Evolutionary conservation across 1,140 invertebrate genomes (phyloP).

Genomic region (Branchinecta lindahli): DNA sequence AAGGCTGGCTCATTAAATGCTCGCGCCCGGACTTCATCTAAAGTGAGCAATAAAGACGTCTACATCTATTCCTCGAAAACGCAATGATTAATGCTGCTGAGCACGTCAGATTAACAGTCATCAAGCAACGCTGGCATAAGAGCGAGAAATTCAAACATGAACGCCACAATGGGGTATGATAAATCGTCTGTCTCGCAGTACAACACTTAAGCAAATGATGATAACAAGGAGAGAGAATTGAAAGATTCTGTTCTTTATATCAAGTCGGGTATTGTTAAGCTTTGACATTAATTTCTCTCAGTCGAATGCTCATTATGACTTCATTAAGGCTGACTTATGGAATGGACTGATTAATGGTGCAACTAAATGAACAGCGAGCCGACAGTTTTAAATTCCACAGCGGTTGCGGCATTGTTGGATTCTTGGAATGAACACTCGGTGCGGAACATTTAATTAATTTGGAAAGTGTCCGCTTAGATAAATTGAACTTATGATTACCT

Average conservation of each 20-base stretch:
- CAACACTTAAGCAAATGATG: conserved; percentile 11
- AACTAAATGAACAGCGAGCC: too few relatives aligned
- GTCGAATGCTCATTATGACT: conserved; percentile 2
- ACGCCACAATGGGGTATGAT: neutral
- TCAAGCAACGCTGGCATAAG: neutral
- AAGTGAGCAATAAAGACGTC: neutral
- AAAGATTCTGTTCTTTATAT: neutral
- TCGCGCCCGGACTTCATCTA: neutral
- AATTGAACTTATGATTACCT: too few relatives aligned
- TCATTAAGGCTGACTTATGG: neutral
- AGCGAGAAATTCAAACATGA: conserved; percentile 10
- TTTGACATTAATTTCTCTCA: neutral
- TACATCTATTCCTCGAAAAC: neutral
- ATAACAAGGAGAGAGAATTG: neutral
- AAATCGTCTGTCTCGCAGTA: neutral
- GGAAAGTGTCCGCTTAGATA: too few relatives aligned
- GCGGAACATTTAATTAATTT: too few relatives aligned
- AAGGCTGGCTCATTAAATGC: too few relatives aligned
- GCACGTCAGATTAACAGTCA: too few relatives aligned
- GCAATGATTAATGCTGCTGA: too few relatives aligned
- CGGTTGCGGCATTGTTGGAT: too few relatives aligned
- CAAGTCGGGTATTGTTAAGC: neutral
- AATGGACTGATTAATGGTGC: too few relatives aligned
- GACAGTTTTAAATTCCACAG: too few relatives aligned
- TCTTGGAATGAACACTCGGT: too few relatives aligned